Evolutionary conservation across 1,140 invertebrate genomes (phyloP), one percentile per base, ranked within the genome.

Genomic region (Polyergus mexicanus): DNA sequence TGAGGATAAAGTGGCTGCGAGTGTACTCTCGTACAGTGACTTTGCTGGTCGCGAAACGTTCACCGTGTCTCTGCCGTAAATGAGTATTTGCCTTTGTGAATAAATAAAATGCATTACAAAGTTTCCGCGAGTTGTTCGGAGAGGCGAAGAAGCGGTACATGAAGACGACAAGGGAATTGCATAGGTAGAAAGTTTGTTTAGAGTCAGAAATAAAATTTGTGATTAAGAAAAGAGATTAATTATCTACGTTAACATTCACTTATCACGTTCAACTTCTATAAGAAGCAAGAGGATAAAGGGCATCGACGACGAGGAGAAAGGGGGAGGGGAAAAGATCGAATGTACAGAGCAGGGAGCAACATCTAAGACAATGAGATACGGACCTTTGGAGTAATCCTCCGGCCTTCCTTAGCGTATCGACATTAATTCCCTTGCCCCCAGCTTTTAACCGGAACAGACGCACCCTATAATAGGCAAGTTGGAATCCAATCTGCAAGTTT

Each of bases 401-500:
- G 92, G 91, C 91, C 94, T 93, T 93, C 91, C 92, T 89, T 92
- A 93, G 88, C 93, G 93, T 95, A 95, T 95, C 95, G 95, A 94
- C 95, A 95, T 95, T 95, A 95, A 95, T 95, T 94, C 94, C 91
- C 92, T 93, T 92, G 91, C 93, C 92, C 93, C 88, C 91, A 92
- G 94, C 94, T 95, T 95, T 95, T 95, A 95, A 95, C 94, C 95
- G 94, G 93, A 95, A 95, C 94, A 95, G 94, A 95, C 95, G 94
- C 94, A 95, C 95, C 95, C 95, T 95, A 94, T 95, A 95, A 95
- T 95, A 95, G 95, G 94, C 94, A 95, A 95, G 95, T 95, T 95
- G 94, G 94, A 95, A 95, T 95, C 94, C 94, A 95, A 95, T 95
- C 94, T 95, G 94, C 95, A 95, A 95, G 94, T 95, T 95, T 95